These are phyloP conservation scores for Anagyrus pseudococci DNA, from an alignment of 2,888 invertebrate species.

Conservation along the genomic window DNA sequence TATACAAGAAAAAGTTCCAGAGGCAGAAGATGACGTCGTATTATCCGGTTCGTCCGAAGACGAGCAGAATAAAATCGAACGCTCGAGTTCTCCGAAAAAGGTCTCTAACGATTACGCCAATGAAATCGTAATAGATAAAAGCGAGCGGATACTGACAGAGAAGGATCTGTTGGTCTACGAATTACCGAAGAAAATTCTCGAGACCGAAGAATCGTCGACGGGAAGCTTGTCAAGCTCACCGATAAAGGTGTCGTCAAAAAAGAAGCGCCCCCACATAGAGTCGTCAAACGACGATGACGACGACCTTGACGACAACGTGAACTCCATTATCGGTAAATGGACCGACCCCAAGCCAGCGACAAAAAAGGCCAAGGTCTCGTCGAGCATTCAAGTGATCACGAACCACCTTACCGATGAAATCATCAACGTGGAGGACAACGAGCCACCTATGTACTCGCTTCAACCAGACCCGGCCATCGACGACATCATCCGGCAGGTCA, in stretches of 20 bases:
- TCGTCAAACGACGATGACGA: slow-evolving; percentile 33
- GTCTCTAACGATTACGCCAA: too few species aligned
- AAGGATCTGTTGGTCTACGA: too few species aligned
- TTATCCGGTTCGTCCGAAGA: too few species aligned
- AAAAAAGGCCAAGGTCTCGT: slow-evolving; percentile 23
- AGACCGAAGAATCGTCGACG: not conserved
- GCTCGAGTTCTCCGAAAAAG: too few species aligned
- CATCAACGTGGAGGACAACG: not conserved
- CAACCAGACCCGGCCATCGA: slow-evolving; percentile 14
- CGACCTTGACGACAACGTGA: slow-evolving; percentile 20
- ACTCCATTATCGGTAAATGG: slow-evolving; percentile 33
- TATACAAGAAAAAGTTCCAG: too few species aligned
- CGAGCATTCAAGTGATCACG: not conserved
- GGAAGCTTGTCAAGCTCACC: slow-evolving; percentile 17
- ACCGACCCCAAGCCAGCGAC: not conserved
- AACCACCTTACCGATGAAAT: too few species aligned
- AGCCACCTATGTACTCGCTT: not conserved
- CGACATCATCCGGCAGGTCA: slow-evolving; percentile 15
- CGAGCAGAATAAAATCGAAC: too few species aligned
- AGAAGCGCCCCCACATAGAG: slow-evolving; percentile 32
- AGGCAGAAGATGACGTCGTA: too few species aligned
- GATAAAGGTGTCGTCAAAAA: slow-evolving; percentile 19
- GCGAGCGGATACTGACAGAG: too few species aligned
- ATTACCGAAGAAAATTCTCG: not conserved
- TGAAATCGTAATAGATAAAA: too few species aligned